Evolutionary conservation across 2,797 vertebrate genomes (phyloP), one percentile per base, ranked within the genome.

Genomic region (Chelon labrosus): DNA sequence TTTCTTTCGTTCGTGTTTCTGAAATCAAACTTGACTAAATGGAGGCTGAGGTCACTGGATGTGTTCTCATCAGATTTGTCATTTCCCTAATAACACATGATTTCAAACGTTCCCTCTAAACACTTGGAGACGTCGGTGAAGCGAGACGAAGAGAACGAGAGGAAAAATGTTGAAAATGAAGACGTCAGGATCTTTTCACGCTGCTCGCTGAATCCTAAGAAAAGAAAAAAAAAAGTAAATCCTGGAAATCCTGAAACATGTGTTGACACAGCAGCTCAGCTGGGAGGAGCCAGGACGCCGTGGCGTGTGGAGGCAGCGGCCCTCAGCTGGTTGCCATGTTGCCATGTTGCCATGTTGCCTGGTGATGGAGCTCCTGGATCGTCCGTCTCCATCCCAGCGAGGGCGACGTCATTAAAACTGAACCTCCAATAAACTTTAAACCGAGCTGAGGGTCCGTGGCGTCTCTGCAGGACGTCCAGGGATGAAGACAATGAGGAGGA

Each of bases 301-400:
- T 65, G 54, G 76, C 70, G 41, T 42, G 41, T 42, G 58, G 54
- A 58, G 49, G 49, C 66, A 86, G 85, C 58, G 31, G 14, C 35
- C 16, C 69, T 67, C 83, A 88, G 82, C 75, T 79, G 87, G 85
- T 88, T 83, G 73, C 75, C 66, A 67, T 22, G 82, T 50, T 67
- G 73, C 27, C 31, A 7, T 31, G 52, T 71, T 61, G 51, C 68
- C 56, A 55, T 81, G 79, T 51, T 80, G 70, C 58, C 73, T 37
- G 71, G 78, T 1, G 19, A 69, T 2, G 16, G 41, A 58, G 47
- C 58, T 62, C 16, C 53, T 65, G 68, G 78, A 75, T 82, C 62
- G 71, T 44, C 53, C 17, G n/a, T 69, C 79, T 77, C 42, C 76
- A 65, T 65, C 39, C 25, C 22, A 81, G 76, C 59, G 68, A 77